A percentile compares a stretch with the other conserved stretches of the same genome.
These are phyloP conservation scores for Artibeus lituratus DNA, from an alignment of 2,797 vertebrate species.

Conservation along the genomic window DNA sequence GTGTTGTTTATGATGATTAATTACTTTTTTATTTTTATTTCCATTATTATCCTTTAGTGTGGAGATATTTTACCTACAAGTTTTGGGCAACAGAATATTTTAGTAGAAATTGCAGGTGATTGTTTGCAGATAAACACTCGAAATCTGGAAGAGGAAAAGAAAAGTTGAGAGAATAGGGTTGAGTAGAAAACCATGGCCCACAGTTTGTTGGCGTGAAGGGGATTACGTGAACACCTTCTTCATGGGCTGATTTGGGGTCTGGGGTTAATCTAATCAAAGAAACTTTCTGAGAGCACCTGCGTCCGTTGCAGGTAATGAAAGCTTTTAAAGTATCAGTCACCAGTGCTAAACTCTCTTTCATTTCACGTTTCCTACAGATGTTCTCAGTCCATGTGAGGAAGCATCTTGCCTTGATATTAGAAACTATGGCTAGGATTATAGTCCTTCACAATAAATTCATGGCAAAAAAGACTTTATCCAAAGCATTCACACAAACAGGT, in stretches of 20 bases:
- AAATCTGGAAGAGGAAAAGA: neutral
- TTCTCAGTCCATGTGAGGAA: neutral
- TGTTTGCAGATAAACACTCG: neutral
- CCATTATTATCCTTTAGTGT: neutral
- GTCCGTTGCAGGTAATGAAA: neutral
- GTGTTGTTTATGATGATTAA: neutral
- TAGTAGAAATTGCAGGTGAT: neutral
- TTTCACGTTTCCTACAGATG: neutral
- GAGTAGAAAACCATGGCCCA: neutral
- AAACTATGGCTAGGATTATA: neutral
- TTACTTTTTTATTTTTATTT: neutral
- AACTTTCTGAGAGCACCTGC: neutral
- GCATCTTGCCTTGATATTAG: neutral
- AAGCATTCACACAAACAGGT: neutral
- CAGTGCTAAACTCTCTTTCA: neutral
- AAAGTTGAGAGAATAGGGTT: neutral
- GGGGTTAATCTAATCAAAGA: neutral
- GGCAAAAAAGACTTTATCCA: neutral
- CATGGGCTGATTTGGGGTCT: neutral
- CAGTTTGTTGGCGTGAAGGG: neutral
- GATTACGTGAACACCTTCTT: neutral
- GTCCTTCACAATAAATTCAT: neutral
- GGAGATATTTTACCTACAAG: neutral
- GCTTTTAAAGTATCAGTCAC: neutral
- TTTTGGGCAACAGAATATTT: neutral